A percentile compares a stretch with the other conserved stretches of the same genome.
Conservation (phyloP, 2,888 invertebrate species). For the Pandemis corylana region DNA sequence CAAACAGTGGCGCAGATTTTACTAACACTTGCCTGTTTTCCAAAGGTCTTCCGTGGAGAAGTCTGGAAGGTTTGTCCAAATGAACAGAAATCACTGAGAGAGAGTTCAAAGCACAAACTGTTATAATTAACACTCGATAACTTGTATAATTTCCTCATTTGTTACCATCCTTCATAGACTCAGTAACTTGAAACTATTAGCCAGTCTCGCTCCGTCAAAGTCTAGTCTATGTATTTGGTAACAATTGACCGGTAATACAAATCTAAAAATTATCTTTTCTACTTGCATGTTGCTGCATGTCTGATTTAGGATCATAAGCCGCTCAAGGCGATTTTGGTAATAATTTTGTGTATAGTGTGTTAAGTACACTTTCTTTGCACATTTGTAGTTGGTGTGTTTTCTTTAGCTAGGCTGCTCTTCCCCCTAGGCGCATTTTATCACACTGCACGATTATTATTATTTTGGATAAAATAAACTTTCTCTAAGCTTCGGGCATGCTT, state of each 20-base stretch:
- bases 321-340: conserved; percentile 82
- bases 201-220: conserved; percentile 35
- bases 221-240: conserved; percentile 60
- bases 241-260: conserved; percentile 61
- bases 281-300: conserved; percentile 84
- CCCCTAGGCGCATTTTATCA: conserved; percentile 82
- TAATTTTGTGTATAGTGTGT: conserved; percentile 73
- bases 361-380: conserved; percentile 82
- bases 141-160: conserved; percentile 55
- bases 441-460: conserved; percentile 84
- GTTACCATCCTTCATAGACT: conserved; percentile 64
- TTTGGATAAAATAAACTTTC: conserved; percentile 73
- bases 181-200: conserved; percentile 44
- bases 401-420: conserved; percentile 84
- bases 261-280: conserved; percentile 73
- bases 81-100: conserved; percentile 73
- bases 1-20: conserved; percentile 75
- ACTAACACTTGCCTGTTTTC: conserved; percentile 80
- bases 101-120: conserved; percentile 74
- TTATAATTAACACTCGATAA: conserved; percentile 60
- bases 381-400: conserved; percentile 82
- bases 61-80: conserved; percentile 87
- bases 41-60: conserved; percentile 88
- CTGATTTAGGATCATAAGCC: conserved; percentile 81
- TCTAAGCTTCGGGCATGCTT: conserved; percentile 83